A percentile compares a stretch with the other conserved stretches of the same genome.
phyloP scores from a whole-genome alignment of 1,140 invertebrate genomes.

The Sweltsa coloradensis region DNA sequence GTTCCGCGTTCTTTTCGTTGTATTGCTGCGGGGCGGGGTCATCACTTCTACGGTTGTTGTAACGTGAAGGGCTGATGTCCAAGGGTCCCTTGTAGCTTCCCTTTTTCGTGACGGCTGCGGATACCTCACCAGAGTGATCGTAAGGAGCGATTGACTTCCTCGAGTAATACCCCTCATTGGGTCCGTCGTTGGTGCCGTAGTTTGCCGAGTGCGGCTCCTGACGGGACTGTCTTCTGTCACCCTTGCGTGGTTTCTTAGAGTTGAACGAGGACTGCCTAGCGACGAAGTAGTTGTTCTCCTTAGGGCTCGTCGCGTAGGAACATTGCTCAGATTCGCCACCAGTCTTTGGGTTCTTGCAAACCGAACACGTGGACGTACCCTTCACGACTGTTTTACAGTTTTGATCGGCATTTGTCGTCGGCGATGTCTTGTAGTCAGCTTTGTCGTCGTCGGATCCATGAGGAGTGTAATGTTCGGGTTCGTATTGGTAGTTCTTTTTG shows the following conservation, averaged over 20 bases:
- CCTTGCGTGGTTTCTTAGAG: slow-evolving; percentile 10
- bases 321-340: slow-evolving; percentile 36
- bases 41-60: too few relatives aligned
- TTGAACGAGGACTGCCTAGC: slow-evolving; percentile 16
- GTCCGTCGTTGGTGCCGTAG: background rate
- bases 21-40: too few relatives aligned
- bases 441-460: background rate
- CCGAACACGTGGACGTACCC: slow-evolving; percentile 32
- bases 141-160: background rate
- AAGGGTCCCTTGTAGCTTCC: background rate
- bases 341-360: slow-evolving; percentile 34
- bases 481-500: background rate
- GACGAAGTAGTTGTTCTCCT: slow-evolving; percentile 24
- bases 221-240: background rate
- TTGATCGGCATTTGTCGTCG: background rate
- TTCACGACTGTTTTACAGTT: slow-evolving; percentile 7
- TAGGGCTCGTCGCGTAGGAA: slow-evolving; percentile 27
- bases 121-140: background rate
- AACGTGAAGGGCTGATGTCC: too few relatives aligned
- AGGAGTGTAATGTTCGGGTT: background rate
- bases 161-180: background rate
- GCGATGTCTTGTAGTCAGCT: background rate
- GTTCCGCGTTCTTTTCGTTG: too few relatives aligned
- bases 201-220: background rate
- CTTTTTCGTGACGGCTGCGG: background rate